Conservation (phyloP, 2,797 vertebrate genomes). For the Esox masquinongy region DNA sequence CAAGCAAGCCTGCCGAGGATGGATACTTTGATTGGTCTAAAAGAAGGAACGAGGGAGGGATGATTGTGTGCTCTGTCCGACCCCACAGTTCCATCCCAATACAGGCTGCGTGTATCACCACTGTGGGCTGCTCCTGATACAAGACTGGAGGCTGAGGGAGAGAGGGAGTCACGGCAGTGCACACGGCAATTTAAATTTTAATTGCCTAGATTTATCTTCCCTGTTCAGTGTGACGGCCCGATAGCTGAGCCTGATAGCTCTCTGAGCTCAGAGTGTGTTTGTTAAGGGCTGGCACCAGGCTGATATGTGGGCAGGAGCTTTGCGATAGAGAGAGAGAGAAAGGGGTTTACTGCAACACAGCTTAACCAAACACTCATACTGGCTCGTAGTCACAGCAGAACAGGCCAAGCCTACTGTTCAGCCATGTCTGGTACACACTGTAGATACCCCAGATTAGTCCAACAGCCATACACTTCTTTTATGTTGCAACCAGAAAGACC, state of each 20-base stretch:
- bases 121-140: slow-evolving; percentile 7
- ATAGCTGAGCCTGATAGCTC: slow-evolving; percentile 75
- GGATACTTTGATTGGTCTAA: neutral
- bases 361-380: slow-evolving; percentile 16
- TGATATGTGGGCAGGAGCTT: slow-evolving; percentile 50
- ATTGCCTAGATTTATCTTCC: slow-evolving; percentile 82
- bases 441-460: slow-evolving; percentile 21
- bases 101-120: neutral
- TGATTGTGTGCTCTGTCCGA: neutral
- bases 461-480: slow-evolving; percentile 29
- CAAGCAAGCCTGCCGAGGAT: neutral
- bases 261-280: slow-evolving; percentile 63
- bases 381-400: slow-evolving; percentile 7
- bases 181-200: slow-evolving; percentile 81
- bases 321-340: slow-evolving; percentile 31
- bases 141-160: slow-evolving; percentile 25
- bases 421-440: slow-evolving; percentile 36
- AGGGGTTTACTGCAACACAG: no score
- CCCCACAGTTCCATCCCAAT: neutral
- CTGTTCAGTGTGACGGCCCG: slow-evolving; percentile 74
- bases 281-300: slow-evolving; percentile 62
- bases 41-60: neutral
- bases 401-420: slow-evolving; percentile 43
- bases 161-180: slow-evolving; percentile 70
- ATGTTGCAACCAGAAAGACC: slow-evolving; percentile 11